These are phyloP conservation scores for Seladonia tumulorum DNA, from an alignment of 2,888 invertebrate genomes.

Conservation along the genomic window DNA sequence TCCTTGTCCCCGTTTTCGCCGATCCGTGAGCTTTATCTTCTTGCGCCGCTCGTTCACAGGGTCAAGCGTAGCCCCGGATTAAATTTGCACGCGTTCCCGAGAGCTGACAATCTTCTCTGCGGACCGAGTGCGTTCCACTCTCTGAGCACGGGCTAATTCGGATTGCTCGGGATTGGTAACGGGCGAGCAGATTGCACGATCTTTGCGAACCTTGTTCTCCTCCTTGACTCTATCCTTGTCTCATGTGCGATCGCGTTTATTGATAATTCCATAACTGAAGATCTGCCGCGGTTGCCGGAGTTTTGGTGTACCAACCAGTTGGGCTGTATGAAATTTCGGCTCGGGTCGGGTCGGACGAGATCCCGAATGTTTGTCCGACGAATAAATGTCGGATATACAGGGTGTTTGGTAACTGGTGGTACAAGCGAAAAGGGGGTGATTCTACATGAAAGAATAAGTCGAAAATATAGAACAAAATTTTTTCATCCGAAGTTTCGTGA, in stretches of 20 bases:
- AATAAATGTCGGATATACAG: too few species aligned
- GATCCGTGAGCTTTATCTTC: not conserved
- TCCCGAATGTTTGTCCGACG: not conserved
- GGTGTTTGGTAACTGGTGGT: too few species aligned
- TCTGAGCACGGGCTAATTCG: not conserved
- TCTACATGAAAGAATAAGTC: too few species aligned
- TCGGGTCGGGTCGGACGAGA: too few species aligned
- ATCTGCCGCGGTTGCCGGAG: not conserved
- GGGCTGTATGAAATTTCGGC: not conserved
- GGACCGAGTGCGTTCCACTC: not conserved
- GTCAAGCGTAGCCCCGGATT: not conserved
- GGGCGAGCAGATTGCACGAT: not conserved
- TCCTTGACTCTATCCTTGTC: not conserved
- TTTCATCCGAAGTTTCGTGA: too few species aligned
- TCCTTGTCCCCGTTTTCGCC: not conserved
- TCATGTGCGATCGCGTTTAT: not conserved
- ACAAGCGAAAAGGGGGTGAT: too few species aligned
- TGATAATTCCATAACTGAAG: not conserved
- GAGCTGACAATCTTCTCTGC: not conserved
- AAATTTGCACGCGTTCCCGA: not conserved
- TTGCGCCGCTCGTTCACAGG: not conserved
- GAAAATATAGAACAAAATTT: too few species aligned
- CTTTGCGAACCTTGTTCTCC: not conserved
- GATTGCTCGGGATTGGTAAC: not conserved
- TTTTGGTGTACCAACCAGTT: too few species aligned